These are phyloP conservation scores for Himalopsyche phryganea DNA, from an alignment of 1,140 invertebrate genomes.

Conservation along the genomic window DNA sequence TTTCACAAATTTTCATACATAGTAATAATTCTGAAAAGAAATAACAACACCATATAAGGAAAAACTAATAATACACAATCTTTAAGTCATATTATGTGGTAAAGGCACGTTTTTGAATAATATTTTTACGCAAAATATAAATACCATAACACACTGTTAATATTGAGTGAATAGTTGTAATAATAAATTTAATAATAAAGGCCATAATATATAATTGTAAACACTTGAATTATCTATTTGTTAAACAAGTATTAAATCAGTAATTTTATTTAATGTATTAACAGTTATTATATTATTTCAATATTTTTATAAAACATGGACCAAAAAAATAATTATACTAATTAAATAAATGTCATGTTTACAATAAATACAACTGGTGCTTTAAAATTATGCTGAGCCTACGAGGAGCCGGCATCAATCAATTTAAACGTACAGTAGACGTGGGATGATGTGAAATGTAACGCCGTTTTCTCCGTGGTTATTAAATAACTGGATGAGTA, in stretches of 20 bases:
- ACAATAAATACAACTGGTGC: constrained; percentile 7
- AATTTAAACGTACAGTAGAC: no score
- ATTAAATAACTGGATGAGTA: not conserved
- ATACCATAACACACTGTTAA: constrained; percentile 7
- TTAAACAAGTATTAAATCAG: constrained; percentile 8
- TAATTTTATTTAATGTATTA: constrained; percentile 21
- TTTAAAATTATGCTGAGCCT: constrained; percentile 1
- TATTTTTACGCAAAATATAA: not conserved
- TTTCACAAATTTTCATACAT: no score
- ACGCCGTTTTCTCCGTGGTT: no score
- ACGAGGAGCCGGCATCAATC: no score
- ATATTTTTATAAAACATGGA: constrained; percentile 2
- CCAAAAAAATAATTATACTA: constrained; percentile 8
- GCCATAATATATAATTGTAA: constrained; percentile 27
- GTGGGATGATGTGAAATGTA: no score
- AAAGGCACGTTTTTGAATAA: not conserved
- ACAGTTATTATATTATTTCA: not conserved
- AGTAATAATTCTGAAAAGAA: no score
- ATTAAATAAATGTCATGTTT: constrained; percentile 4
- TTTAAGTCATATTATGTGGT: not conserved
- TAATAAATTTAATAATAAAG: constrained; percentile 19
- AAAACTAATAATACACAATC: no score
- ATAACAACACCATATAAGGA: no score
- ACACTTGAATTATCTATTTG: not conserved
- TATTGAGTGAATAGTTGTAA: constrained; percentile 1